A percentile compares a stretch with the other conserved stretches of the same genome.
These are phyloP conservation scores for Galbula dea DNA, from an alignment of 2,113 vertebrate genomes.

Conservation along the genomic window DNA sequence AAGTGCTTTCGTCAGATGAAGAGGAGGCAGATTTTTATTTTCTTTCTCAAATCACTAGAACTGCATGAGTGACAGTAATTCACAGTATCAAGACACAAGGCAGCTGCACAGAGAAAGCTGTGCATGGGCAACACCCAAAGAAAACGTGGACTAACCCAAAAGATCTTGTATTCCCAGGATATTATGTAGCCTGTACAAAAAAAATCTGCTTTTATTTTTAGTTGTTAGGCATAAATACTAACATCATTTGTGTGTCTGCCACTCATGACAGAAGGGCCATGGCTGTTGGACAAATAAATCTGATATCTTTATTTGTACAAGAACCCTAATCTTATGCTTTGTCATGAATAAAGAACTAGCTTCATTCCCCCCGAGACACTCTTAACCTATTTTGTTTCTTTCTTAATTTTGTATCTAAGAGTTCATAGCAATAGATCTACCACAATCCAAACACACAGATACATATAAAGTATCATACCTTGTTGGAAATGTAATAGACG, in stretches of 20 bases:
- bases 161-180: conserved; percentile 8
- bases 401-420: not conserved
- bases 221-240: conserved; percentile 62
- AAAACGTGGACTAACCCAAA: conserved; percentile 24
- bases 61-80: not conserved
- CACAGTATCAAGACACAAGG: not conserved
- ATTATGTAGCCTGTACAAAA: not conserved
- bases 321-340: not conserved
- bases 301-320: not conserved
- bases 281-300: conserved; percentile 47
- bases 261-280: conserved; percentile 27
- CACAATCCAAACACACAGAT: not conserved
- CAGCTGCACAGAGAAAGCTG: conserved; percentile 9
- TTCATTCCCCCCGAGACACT: not conserved
- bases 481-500: not conserved
- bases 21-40: not conserved
- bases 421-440: not conserved
- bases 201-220: conserved; percentile 50
- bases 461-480: not conserved
- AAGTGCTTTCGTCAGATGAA: not conserved
- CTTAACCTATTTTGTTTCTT: not conserved
- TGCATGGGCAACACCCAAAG: conserved; percentile 32
- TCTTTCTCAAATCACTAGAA: not conserved
- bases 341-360: not conserved
- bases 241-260: conserved; percentile 68